phyloP scores from a whole-genome alignment of 2,888 invertebrate genomes.

The Spatulosminthurus flaviceps region DNA sequence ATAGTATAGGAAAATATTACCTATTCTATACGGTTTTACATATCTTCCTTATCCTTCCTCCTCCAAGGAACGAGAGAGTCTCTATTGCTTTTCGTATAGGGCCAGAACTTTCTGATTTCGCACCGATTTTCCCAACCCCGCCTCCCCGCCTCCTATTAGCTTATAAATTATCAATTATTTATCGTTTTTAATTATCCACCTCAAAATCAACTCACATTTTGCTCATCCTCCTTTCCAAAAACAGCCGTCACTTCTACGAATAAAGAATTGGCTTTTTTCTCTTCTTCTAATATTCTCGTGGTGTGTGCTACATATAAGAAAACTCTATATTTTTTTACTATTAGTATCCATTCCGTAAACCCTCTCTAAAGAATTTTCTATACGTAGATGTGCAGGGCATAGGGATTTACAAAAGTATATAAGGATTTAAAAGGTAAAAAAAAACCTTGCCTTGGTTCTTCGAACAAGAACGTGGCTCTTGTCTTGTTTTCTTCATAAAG shows the following conservation, averaged over 20 bases:
- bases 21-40: too few relatives aligned
- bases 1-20: conserved; percentile 7
- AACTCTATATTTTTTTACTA: too few relatives aligned
- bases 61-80: too few relatives aligned
- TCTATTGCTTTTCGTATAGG: background rate
- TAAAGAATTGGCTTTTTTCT: background rate
- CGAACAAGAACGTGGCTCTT: conserved; percentile 5
- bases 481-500: background rate
- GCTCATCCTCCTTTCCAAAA: conserved; percentile 33
- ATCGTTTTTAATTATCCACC: conserved; percentile 63
- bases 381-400: too few relatives aligned
- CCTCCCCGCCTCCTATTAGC: conserved; percentile 59
- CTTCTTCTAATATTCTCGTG: too few relatives aligned
- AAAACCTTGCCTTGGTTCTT: too few relatives aligned
- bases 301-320: too few relatives aligned
- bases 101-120: conserved; percentile 43
- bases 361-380: too few relatives aligned
- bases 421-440: too few relatives aligned
- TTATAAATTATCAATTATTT: conserved; percentile 64
- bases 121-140: conserved; percentile 56
- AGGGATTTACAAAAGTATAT: too few relatives aligned
- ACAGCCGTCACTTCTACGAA: background rate
- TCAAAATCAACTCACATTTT: conserved; percentile 43
- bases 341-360: too few relatives aligned
- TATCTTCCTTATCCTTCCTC: too few relatives aligned